These are phyloP conservation scores for Stichodactyla helianthus DNA, from an alignment of 64 coral and sea anemone species.

Conservation along the genomic window DNA sequence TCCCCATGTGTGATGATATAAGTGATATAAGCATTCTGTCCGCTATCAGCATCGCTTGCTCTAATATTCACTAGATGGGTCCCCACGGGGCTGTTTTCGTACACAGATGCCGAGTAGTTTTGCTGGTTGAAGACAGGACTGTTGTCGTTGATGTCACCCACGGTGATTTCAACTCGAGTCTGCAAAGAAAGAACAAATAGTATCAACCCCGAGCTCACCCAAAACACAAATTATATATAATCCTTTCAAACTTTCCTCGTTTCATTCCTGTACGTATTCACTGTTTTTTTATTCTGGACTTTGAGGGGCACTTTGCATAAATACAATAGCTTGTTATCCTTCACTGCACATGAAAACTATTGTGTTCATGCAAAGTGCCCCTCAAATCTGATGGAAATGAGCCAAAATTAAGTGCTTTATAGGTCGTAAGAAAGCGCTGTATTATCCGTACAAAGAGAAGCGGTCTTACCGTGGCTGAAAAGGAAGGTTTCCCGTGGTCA, in stretches of 20 bases:
- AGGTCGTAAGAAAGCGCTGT: too few species aligned
- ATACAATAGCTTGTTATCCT: too few species aligned
- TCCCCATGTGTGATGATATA: slow-evolving; percentile 75
- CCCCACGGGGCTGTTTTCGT: slow-evolving; percentile 59
- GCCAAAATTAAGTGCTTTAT: too few species aligned
- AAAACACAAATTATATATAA: too few species aligned
- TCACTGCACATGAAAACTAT: too few species aligned
- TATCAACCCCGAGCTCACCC: not conserved
- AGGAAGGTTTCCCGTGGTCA: slow-evolving; percentile 70
- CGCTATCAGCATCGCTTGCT: slow-evolving; percentile 78
- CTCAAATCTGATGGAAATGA: too few species aligned
- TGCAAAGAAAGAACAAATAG: not conserved
- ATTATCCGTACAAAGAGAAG: not conserved
- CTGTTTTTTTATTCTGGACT: too few species aligned
- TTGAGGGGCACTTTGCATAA: too few species aligned
- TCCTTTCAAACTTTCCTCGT: too few species aligned
- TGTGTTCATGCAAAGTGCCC: too few species aligned
- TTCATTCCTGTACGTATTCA: too few species aligned
- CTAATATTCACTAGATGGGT: slow-evolving; percentile 58
- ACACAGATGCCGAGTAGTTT: slow-evolving; percentile 74
- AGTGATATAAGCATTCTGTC: slow-evolving; percentile 83
- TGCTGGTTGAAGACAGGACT: slow-evolving; percentile 77
- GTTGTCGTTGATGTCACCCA: slow-evolving; percentile 88
- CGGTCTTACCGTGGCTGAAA: slow-evolving; percentile 56
- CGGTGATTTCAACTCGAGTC: slow-evolving; percentile 70